phyloP scores from a whole-genome alignment of 2,113 vertebrate genomes.

The Cyprinodon variegatus region DNA sequence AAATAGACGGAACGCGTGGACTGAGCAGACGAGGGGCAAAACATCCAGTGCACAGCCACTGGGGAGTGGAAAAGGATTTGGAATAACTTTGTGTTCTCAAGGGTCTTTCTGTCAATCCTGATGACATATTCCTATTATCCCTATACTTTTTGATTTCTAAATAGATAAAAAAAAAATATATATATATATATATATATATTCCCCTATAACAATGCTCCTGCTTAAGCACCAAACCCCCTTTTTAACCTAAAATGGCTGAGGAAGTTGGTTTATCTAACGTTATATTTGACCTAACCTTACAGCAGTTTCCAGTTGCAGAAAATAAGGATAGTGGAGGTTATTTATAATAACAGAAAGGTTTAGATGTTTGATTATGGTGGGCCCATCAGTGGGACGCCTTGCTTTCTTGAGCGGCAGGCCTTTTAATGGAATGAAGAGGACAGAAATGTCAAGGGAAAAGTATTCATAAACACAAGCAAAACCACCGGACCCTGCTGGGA shows the following conservation, averaged over 20 bases:
- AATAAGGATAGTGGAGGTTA: constrained; percentile 33
- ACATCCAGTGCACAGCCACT: constrained; percentile 36
- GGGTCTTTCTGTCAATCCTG: constrained; percentile 39
- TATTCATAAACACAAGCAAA: constrained; percentile 62
- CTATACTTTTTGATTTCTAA: constrained; percentile 27
- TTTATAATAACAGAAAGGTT: constrained; percentile 43
- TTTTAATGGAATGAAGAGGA: constrained; percentile 52
- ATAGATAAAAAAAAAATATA: constrained; percentile 8
- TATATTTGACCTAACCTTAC: constrained; percentile 35
- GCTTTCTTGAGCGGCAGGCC: constrained; percentile 55
- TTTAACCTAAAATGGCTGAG: constrained; percentile 18
- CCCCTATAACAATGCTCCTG: constrained; percentile 3
- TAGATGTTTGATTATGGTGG: constrained; percentile 17
- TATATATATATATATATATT: constrained; percentile 21
- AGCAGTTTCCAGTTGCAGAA: constrained; percentile 15
- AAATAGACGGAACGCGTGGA: constrained; percentile 50
- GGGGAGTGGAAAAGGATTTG: constrained; percentile 51
- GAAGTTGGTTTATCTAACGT: constrained; percentile 21
- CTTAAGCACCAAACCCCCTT: constrained; percentile 4
- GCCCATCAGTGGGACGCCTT: constrained; percentile 7
- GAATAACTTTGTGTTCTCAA: constrained; percentile 58
- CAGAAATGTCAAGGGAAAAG: constrained; percentile 66
- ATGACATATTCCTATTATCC: constrained; percentile 20
- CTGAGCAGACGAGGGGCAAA: constrained; percentile 45
- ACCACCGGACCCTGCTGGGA: constrained; percentile 51